Evolutionary conservation across 92 coral and sea anemone species (phyloP).

Genomic region (Porites rus): DNA sequence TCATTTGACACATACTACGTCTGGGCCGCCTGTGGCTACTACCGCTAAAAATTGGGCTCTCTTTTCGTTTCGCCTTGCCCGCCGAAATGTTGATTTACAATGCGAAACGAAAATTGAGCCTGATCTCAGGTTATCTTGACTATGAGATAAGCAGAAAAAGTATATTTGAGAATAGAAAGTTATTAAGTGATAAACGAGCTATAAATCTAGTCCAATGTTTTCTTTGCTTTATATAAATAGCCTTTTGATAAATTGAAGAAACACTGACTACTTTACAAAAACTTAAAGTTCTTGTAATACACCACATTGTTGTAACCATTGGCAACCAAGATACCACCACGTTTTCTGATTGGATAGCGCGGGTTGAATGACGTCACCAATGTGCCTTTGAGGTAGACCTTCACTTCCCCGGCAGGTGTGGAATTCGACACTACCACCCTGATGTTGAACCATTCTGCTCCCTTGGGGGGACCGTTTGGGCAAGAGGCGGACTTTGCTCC

Average conservation of each 20-base stretch:
- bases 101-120: too few species aligned
- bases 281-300: constrained; percentile 52
- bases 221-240: too few species aligned
- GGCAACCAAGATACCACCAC: constrained; percentile 80
- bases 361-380: constrained; percentile 51
- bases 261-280: background rate
- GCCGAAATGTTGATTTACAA: too few species aligned
- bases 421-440: constrained; percentile 40
- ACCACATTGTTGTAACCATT: constrained; percentile 83
- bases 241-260: background rate
- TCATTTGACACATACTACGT: too few species aligned
- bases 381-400: constrained; percentile 35
- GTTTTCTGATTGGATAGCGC: constrained; percentile 51
- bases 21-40: too few species aligned
- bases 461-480: constrained; percentile 68
- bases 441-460: constrained; percentile 64
- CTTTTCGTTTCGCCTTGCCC: too few species aligned
- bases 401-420: constrained; percentile 39
- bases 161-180: too few species aligned
- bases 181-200: too few species aligned
- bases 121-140: too few species aligned
- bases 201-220: too few species aligned
- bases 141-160: too few species aligned
- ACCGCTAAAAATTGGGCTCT: too few species aligned
- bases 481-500: constrained; percentile 34